Base-by-base conservation (phyloP, 2,888 invertebrate genomes). In the Stenodema calcarata region DNA sequence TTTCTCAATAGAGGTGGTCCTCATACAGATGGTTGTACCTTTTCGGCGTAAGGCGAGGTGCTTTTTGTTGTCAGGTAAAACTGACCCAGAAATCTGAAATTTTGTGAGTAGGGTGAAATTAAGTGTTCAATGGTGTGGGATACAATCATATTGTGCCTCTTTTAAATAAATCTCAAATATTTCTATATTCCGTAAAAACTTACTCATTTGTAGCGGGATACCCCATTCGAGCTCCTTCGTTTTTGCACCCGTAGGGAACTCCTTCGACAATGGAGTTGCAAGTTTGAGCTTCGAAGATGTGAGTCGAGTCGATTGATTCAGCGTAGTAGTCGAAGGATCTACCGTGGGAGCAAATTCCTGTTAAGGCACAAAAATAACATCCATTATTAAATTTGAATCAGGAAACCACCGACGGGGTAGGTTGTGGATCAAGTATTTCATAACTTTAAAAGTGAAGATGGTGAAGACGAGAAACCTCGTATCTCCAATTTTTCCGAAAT, bases 321-420 rank as follows among this genome's bases (percentile, higher is more conserved):
- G 87, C 87, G 62, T 78, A 89, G 62, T 87, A 88, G 35, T 88
- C 80, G 75, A 86, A 87, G 7, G 89, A 87, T 35, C 88, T 87
- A n/a, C 87, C 87, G 62, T 89, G 89, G 14, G 87, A 88, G 83
- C 89, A 89, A 12, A 78, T 76, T 0, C 88, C 89, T 88, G 35
- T 35, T 2, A 35, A 35, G 7, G n/a, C n/a, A n/a, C n/a, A n/a
- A n/a, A n/a, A n/a, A n/a, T n/a, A n/a, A n/a, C n/a, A n/a, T n/a
- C n/a, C n/a, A n/a, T n/a, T n/a, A n/a, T n/a, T n/a, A n/a, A n/a
- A n/a, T n/a, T n/a, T n/a, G n/a, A n/a, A n/a, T n/a, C n/a, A n/a
- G n/a, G n/a, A n/a, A n/a, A n/a, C n/a, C n/a, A n/a, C n/a, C n/a
- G n/a, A n/a, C n/a, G n/a, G n/a, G n/a, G n/a, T n/a, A n/a, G n/a